Percentiles rank a stretch among this genome's conserved stretches.
Conservation (phyloP, 2,888 invertebrate species). For the Eupithecia subfuscata region DNA sequence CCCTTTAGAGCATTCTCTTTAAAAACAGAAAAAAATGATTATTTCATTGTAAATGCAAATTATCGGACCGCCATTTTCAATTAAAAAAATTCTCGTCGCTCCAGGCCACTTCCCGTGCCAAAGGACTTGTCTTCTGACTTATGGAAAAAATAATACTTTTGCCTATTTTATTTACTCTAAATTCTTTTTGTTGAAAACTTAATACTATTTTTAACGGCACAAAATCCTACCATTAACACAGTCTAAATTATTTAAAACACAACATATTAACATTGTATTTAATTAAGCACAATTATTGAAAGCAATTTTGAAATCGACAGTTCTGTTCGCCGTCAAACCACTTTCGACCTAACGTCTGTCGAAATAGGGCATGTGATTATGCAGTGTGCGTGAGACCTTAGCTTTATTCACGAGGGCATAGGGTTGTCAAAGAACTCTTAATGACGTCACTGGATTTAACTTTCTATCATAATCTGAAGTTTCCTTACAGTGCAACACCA, state of each 20-base stretch:
- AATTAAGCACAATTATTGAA: constrained; percentile 26
- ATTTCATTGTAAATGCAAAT: no score
- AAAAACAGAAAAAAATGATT: no score
- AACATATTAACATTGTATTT: constrained; percentile 11
- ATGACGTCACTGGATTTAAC: neutral
- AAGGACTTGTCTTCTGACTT: no score
- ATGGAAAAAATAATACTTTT: no score
- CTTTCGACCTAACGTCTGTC: constrained; percentile 22
- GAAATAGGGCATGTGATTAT: constrained; percentile 31
- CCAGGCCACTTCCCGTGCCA: no score
- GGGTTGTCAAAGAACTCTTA: constrained; percentile 9
- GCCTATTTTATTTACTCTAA: no score
- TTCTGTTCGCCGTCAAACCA: constrained; percentile 29
- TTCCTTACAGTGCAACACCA: neutral
- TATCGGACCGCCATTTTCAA: no score
- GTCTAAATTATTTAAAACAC: neutral
- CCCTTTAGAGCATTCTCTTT: no score
- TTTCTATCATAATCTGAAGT: neutral
- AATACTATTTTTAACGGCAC: neutral
- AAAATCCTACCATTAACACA: neutral
- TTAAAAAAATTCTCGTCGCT: no score
- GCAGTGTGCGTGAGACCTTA: constrained; percentile 11
- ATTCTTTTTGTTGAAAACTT: no score
- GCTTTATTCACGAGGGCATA: constrained; percentile 22
- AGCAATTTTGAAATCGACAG: constrained; percentile 15